Evolutionary conservation across 2,888 invertebrate genomes (phyloP), one percentile per base, ranked within the genome.

Genomic region (Tromatobia lineatoria): DNA sequence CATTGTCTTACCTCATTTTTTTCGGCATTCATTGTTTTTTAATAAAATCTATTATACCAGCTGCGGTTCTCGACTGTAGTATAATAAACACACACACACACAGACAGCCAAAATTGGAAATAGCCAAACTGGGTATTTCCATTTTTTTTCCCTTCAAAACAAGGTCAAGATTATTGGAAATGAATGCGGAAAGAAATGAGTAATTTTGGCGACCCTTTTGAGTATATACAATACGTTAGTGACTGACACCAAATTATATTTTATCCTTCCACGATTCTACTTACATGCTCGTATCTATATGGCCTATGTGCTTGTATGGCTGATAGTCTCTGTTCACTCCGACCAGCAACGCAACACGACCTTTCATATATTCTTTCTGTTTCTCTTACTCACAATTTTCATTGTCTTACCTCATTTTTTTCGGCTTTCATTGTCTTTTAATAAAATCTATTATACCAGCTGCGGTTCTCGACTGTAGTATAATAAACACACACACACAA

Each of bases 221-320:
- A n/a, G n/a, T n/a, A n/a, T n/a, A n/a, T n/a, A n/a, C n/a, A n/a
- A n/a, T n/a, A n/a, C n/a, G n/a, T n/a, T n/a, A n/a, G n/a, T n/a
- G n/a, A n/a, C n/a, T n/a, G n/a, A n/a, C n/a, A n/a, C n/a, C n/a
- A n/a, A n/a, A 93, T 93, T 92, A 91, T 91, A 92, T 93, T 92
- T 93, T 91, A 92, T 84, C 85, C 75, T 83, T 70, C 61, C 20
- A 52, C 76, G 47, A 76, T 42, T 79, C 57, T 71, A 64, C 50
- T 20, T 47, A 38, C n/a, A 10, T 18, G n/a, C 18, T 10, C 15
- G 34, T 34, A 38, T 61, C 61, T 18, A 20, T 64, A 38, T 64
- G 38, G 42, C 64, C 10, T 20, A 42, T 67, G 34, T 23, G 45
- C 15, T 15, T 20, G 42, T 25, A 67, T 23, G 15, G 38, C 42